A percentile compares a stretch with the other conserved stretches of the same genome.
These are phyloP conservation scores for Syrphus vitripennis DNA, from an alignment of 2,888 invertebrate genomes.

Conservation along the genomic window DNA sequence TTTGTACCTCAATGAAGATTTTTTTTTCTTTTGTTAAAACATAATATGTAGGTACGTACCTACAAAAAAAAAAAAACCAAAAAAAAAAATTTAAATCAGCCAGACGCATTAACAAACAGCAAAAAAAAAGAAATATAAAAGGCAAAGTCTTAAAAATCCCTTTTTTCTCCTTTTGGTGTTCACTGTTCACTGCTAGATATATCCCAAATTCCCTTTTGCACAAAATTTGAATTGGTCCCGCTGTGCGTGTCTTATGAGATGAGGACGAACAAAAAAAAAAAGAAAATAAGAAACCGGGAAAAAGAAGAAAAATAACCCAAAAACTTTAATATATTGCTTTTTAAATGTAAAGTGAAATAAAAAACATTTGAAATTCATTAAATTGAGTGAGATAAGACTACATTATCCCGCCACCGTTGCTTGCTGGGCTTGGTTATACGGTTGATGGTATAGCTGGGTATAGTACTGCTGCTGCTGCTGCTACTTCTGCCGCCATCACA, in stretches of 20 bases:
- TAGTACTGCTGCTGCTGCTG: background rate
- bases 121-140: background rate
- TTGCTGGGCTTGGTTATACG: background rate
- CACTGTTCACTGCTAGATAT: background rate
- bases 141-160: background rate
- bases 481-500: slow-evolving; percentile 15
- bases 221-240: slow-evolving; percentile 13
- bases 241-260: slow-evolving; percentile 19
- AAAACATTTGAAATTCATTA: slow-evolving; percentile 69
- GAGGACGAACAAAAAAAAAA: background rate
- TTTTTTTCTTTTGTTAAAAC: background rate
- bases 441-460: background rate
- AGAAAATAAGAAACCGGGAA: background rate
- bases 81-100: slow-evolving; percentile 16
- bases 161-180: background rate
- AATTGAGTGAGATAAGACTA: slow-evolving; percentile 71
- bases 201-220: slow-evolving; percentile 19
- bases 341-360: slow-evolving; percentile 65
- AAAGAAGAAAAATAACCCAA: slow-evolving; percentile 28
- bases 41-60: too few relatives aligned
- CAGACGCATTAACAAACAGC: slow-evolving; percentile 1
- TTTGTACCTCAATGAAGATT: background rate
- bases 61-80: too few relatives aligned
- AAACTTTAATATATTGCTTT: slow-evolving; percentile 67
- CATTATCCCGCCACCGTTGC: slow-evolving; percentile 53